Evolutionary conservation across 2,888 invertebrate genomes (phyloP).

Genomic region (Geophilus truncorum): DNA sequence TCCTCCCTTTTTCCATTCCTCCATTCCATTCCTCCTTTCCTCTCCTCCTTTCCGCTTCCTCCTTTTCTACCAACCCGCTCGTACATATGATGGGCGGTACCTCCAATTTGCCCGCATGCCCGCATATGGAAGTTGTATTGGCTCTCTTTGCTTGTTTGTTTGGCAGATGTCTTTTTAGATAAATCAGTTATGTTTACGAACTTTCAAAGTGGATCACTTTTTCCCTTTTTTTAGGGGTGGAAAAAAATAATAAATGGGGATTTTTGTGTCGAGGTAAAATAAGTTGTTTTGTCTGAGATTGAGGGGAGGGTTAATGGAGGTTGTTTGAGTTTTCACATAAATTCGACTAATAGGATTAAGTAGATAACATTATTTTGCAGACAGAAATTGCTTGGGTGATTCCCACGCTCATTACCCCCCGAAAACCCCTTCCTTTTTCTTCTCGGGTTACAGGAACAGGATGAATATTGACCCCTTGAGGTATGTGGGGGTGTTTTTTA

Average conservation of each 20-base stretch:
- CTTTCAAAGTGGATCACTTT: neutral
- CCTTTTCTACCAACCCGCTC: too few relatives aligned
- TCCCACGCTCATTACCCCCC: neutral
- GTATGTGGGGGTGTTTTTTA: neutral
- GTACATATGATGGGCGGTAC: neutral
- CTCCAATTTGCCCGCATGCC: neutral
- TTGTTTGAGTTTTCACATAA: neutral
- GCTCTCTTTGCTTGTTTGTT: neutral
- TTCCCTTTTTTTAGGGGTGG: neutral
- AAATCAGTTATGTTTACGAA: neutral
- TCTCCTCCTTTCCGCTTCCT: constrained; percentile 43
- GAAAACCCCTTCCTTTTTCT: neutral
- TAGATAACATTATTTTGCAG: neutral
- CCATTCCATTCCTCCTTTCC: constrained; percentile 64
- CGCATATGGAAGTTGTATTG: neutral
- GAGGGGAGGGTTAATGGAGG: neutral
- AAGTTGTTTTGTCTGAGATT: neutral
- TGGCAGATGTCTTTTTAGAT: too few relatives aligned
- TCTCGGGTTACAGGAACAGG: neutral
- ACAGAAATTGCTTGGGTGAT: neutral
- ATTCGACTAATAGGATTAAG: neutral
- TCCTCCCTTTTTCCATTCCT: too few relatives aligned
- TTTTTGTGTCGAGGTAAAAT: neutral
- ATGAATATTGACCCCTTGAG: neutral
- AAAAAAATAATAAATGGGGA: too few relatives aligned